Evolutionary conservation across 2,888 invertebrate genomes (phyloP), one percentile per base, ranked within the genome.

Genomic region (Hecatera dysodea): DNA sequence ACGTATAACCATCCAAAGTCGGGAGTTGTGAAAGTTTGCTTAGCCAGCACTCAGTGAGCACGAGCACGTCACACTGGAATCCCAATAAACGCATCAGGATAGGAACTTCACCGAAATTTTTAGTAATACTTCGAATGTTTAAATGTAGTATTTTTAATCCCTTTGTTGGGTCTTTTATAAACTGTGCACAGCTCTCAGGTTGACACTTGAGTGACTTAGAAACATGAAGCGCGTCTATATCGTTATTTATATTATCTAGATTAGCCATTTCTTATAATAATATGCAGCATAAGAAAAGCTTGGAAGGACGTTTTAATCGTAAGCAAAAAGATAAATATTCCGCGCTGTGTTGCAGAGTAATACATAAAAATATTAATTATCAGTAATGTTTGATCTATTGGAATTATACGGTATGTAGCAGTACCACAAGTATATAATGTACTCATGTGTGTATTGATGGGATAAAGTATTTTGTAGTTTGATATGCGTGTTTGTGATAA

Each of bases 101-200:
- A 6, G 52, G 8, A 19, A 55, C n/a, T 33, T 55, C 36, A 36
- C n/a, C 55, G n/a, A 55, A 55, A 55, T 55, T 55, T 33, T 36
- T 55, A 33, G 29, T 11, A 33, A 55, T 55, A 36, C 55, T 55
- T n/a, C 55, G 9, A 4, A 36, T 55, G 33, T 55, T 55, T 11
- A 55, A 11, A 36, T 55, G 55, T n/a, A 36, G n/a, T 55, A 55
- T n/a, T 33, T 55, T 55, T 11, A 33, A n/a, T 4, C 55, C 55
- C 12, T 33, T 55, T 7, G 6, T 36, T 4, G 55, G 33, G 36
- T n/a, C 12, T n/a, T 33, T 36, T 3, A 55, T 55, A 33, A 33
- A 55, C 36, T 36, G 33, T 11, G 33, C 29, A 4, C 55, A 55
- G 4, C 19, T 19, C 19, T 53, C 29, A 29, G 53, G 53, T 36